Evolutionary conservation across 2,888 invertebrate species (phyloP).

Genomic region (Trisateles emortualis): DNA sequence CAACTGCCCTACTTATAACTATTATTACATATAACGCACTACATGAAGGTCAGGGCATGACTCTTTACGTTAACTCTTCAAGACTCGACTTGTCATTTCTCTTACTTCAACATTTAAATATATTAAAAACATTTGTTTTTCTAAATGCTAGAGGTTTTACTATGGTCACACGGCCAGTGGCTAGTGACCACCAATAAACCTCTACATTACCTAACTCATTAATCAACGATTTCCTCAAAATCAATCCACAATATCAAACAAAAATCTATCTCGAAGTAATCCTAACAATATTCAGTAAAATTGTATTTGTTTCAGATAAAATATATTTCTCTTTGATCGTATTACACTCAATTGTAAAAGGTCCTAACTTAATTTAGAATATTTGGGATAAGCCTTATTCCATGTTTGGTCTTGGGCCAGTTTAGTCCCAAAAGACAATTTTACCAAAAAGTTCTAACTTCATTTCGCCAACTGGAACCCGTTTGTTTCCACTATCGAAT

Average conservation of each 20-base stretch:
- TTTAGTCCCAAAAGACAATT: slow-evolving; percentile 23
- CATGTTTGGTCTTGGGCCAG: slow-evolving; percentile 9
- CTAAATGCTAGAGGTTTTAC: too few relatives aligned
- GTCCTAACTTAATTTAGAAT: slow-evolving; percentile 17
- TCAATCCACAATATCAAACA: not conserved
- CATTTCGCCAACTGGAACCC: slow-evolving; percentile 19
- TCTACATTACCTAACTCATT: too few relatives aligned
- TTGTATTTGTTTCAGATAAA: slow-evolving; percentile 2
- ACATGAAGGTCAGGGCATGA: too few relatives aligned
- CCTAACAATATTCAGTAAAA: not conserved
- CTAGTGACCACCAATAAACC: too few relatives aligned
- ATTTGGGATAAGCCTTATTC: slow-evolving; percentile 13
- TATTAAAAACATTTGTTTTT: too few relatives aligned
- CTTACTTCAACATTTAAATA: too few relatives aligned
- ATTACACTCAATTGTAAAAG: slow-evolving; percentile 15
- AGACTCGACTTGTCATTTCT: too few relatives aligned
- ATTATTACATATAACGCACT: too few relatives aligned
- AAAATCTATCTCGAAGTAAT: not conserved
- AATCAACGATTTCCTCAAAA: not conserved
- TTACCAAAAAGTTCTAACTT: slow-evolving; percentile 21
- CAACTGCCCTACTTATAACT: too few relatives aligned
- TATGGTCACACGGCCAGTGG: too few relatives aligned
- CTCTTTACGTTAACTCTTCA: too few relatives aligned
- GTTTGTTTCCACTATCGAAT: slow-evolving; percentile 26
- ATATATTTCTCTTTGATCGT: slow-evolving; percentile 12